phyloP scores from a whole-genome alignment of 2,888 invertebrate genomes.

The Charanyca ferruginea region DNA sequence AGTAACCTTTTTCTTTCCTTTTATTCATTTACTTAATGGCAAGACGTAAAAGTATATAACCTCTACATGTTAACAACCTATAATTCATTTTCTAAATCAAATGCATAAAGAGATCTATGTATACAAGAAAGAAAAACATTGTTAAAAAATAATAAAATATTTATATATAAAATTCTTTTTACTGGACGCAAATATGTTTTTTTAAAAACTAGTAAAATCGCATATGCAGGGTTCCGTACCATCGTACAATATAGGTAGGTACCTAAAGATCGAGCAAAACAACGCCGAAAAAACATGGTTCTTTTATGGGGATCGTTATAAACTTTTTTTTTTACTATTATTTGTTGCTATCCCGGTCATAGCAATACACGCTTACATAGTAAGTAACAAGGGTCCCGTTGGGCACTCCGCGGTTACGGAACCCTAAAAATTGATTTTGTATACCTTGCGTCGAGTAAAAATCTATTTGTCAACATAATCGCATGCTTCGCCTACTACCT shows the following conservation, averaged over 20 bases:
- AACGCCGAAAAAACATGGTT: no score
- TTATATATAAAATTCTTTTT: constrained; percentile 16
- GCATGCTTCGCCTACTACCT: constrained; percentile 35
- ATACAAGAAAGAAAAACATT: constrained; percentile 57
- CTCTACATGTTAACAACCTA: constrained; percentile 57
- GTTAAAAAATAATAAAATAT: constrained; percentile 37
- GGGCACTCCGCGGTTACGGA: no score
- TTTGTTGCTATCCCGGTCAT: no score
- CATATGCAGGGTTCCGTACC: no score
- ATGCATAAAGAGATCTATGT: constrained; percentile 84
- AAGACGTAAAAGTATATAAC: constrained; percentile 53
- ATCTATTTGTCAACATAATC: constrained; percentile 4
- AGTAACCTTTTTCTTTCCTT: constrained; percentile 51
- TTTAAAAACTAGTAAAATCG: not conserved
- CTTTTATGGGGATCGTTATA: no score
- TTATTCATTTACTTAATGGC: constrained; percentile 51
- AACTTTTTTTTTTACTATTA: no score
- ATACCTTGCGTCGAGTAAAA: constrained; percentile 55
- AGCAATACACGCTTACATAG: no score
- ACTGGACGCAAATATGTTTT: constrained; percentile 59
- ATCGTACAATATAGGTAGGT: no score
- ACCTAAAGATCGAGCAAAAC: no score
- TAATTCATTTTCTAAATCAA: constrained; percentile 72
- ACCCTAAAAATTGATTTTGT: no score
- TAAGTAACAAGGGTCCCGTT: no score